phyloP scores from a whole-genome alignment of 2,797 vertebrate species.

The Gymnothorax javanicus region DNA sequence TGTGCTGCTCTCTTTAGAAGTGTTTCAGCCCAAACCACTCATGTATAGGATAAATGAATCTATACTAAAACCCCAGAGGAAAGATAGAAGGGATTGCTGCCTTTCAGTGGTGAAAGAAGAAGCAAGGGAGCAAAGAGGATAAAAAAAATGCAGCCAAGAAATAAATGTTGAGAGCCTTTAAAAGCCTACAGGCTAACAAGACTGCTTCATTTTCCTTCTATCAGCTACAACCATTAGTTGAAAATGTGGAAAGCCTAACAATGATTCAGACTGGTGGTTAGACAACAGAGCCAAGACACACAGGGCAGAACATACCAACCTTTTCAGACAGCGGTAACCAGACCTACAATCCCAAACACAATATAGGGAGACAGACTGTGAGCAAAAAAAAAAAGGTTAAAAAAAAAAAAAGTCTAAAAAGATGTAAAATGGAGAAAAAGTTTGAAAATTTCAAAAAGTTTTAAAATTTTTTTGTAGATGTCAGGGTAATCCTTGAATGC shows the following conservation, averaged over 20 bases:
- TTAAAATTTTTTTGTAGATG: slow-evolving; percentile 38
- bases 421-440: slow-evolving; percentile 63
- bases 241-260: slow-evolving; percentile 75
- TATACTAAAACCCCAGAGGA: background rate
- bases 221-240: slow-evolving; percentile 92
- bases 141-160: slow-evolving; percentile 62
- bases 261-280: slow-evolving; percentile 92
- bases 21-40: background rate
- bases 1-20: background rate
- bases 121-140: slow-evolving; percentile 62
- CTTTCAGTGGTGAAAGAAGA: slow-evolving; percentile 50
- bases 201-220: slow-evolving; percentile 72
- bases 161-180: slow-evolving; percentile 71
- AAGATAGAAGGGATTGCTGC: slow-evolving; percentile 25
- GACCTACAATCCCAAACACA: slow-evolving; percentile 99
- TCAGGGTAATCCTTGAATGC: slow-evolving; percentile 68
- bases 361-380: slow-evolving; percentile 98
- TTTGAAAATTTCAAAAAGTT: slow-evolving; percentile 41
- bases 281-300: slow-evolving; percentile 98
- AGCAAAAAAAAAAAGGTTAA: slow-evolving; percentile 80
- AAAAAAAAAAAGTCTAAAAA: slow-evolving; percentile 47
- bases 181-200: slow-evolving; percentile 78
- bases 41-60: background rate
- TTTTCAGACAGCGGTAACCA: slow-evolving; percentile 99
- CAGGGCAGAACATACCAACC: slow-evolving; percentile 99